These are phyloP conservation scores for Cataglyphis cursor DNA, from an alignment of 2,888 invertebrate genomes.

Conservation along the genomic window DNA sequence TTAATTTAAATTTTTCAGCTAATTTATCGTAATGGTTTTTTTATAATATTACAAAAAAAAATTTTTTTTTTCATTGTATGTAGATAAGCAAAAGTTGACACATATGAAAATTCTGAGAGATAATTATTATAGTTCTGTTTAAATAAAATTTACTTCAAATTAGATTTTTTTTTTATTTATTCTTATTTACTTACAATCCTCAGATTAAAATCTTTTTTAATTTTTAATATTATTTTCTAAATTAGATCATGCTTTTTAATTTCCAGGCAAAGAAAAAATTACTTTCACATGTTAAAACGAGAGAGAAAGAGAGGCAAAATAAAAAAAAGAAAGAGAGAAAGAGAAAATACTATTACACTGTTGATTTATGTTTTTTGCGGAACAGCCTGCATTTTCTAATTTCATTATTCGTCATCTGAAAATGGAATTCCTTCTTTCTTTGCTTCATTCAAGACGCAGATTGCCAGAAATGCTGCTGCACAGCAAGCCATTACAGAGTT, in stretches of 20 bases:
- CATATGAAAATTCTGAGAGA: neutral
- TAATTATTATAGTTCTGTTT: constrained; percentile 10
- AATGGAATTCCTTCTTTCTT: constrained; percentile 50
- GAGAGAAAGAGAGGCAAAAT: neutral
- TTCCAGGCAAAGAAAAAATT: constrained; percentile 15
- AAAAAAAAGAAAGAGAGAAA: neutral
- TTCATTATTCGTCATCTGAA: constrained; percentile 54
- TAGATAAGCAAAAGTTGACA: neutral
- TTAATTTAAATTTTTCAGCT: constrained; percentile 14
- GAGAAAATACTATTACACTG: constrained; percentile 23
- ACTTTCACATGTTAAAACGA: neutral
- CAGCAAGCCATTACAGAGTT: constrained; percentile 37
- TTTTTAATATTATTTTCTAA: constrained; percentile 31
- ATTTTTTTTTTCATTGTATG: neutral
- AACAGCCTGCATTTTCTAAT: constrained; percentile 42
- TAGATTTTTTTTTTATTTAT: constrained; percentile 13
- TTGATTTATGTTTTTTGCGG: constrained; percentile 33
- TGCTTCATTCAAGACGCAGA: constrained; percentile 45
- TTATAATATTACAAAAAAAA: neutral
- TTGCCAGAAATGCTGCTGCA: constrained; percentile 40
- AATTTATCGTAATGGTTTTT: neutral
- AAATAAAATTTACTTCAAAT: neutral
- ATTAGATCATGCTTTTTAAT: constrained; percentile 40
- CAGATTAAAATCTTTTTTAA: neutral
- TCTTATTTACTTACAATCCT: neutral